These are phyloP conservation scores for Meghimatium bilineatum DNA, from an alignment of 2,888 invertebrate species.

Conservation along the genomic window DNA sequence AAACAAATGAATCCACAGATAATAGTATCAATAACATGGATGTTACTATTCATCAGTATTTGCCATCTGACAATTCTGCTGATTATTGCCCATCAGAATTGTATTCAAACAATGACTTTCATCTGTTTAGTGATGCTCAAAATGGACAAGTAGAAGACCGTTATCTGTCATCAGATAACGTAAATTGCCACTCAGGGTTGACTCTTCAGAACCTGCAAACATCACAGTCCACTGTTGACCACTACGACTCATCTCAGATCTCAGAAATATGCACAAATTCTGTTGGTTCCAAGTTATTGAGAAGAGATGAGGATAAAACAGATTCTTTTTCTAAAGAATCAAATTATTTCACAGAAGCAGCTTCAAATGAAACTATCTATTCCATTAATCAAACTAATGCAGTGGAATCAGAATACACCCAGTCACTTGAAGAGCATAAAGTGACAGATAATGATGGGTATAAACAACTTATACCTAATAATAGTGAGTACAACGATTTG, in stretches of 20 bases:
- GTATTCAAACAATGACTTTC: conserved; percentile 12
- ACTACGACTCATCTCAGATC: neutral
- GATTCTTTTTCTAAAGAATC: neutral
- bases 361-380: neutral
- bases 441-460: neutral
- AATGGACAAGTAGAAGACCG: neutral
- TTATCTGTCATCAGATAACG: neutral
- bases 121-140: neutral
- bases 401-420: conserved; percentile 2
- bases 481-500: neutral
- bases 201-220: neutral
- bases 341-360: neutral
- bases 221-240: neutral
- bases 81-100: neutral
- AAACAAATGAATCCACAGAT: neutral
- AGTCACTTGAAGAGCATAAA: conserved; percentile 22
- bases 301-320: neutral
- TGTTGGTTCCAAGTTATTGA: neutral
- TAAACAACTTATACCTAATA: neutral
- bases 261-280: neutral
- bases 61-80: neutral
- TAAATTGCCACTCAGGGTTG: neutral
- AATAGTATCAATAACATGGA: neutral
- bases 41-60: neutral
- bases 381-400: neutral